A percentile compares a stretch with the other conserved stretches of the same genome.
These are phyloP conservation scores for Phasia obesa DNA, from an alignment of 2,888 invertebrate genomes.

Conservation along the genomic window DNA sequence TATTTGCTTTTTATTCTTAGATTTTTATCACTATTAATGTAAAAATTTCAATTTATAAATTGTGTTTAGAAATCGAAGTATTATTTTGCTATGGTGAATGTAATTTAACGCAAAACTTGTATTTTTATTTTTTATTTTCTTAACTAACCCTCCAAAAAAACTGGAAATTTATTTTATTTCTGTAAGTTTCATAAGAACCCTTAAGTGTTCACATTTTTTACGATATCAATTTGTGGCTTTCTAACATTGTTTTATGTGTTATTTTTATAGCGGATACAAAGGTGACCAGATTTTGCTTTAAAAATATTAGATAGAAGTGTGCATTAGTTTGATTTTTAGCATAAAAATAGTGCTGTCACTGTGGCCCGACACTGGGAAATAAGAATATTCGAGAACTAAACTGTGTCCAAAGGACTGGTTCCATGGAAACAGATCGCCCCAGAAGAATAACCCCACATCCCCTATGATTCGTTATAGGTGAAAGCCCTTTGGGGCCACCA, in stretches of 20 bases:
- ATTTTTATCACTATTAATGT: slow-evolving; percentile 22
- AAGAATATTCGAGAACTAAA: too few relatives aligned
- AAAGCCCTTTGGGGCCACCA: too few relatives aligned
- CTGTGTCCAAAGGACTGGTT: too few relatives aligned
- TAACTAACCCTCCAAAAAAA: slow-evolving; percentile 36
- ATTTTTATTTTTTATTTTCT: background rate
- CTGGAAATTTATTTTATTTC: slow-evolving; percentile 63
- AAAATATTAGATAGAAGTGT: background rate
- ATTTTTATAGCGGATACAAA: slow-evolving; percentile 44
- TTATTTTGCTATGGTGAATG: background rate
- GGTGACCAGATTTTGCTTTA: slow-evolving; percentile 39
- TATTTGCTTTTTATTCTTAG: background rate
- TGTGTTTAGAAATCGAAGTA: background rate
- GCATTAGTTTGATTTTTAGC: too few relatives aligned
- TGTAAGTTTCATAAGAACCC: slow-evolving; percentile 74
- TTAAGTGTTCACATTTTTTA: slow-evolving; percentile 75
- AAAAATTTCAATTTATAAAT: slow-evolving; percentile 18
- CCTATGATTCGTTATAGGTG: too few relatives aligned
- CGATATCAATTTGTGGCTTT: slow-evolving; percentile 75
- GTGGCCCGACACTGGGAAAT: too few relatives aligned
- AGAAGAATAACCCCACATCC: too few relatives aligned
- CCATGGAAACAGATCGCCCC: too few relatives aligned
- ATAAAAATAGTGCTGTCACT: too few relatives aligned
- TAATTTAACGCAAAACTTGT: background rate
- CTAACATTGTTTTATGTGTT: slow-evolving; percentile 68